Conservation (phyloP, 2,888 invertebrate genomes). For the Antheraea yamamai region DNA sequence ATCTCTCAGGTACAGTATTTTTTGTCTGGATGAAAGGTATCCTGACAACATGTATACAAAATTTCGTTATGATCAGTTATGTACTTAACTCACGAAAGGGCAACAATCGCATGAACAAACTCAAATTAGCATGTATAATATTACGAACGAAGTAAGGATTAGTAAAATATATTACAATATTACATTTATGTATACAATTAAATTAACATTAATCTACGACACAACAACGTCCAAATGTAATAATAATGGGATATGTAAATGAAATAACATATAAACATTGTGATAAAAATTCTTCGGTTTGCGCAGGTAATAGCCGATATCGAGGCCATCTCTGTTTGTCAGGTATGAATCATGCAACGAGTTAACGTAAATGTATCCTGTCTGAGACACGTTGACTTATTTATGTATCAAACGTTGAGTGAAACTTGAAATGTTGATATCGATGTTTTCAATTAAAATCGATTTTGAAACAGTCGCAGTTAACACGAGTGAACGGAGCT, state of each 20-base stretch:
- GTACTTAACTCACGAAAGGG: no score
- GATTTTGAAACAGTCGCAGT: conserved; percentile 32
- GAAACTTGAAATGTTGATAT: conserved; percentile 26
- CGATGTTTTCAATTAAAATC: conserved; percentile 37
- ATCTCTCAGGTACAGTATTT: no score
- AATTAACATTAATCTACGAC: no score
- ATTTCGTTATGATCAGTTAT: no score
- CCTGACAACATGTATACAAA: no score
- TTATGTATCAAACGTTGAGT: conserved; percentile 23
- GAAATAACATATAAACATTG: conserved; percentile 7
- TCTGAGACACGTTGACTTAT: conserved; percentile 25
- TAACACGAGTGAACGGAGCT: conserved; percentile 32
- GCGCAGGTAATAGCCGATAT: conserved; percentile 28
- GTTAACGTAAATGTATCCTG: conserved; percentile 39
- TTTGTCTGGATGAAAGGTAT: no score
- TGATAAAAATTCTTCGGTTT: not conserved
- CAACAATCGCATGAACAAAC: no score
- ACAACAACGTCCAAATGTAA: no score
- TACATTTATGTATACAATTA: no score
- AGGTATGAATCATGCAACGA: conserved; percentile 56
- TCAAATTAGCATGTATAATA: no score
- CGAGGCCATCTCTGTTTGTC: conserved; percentile 54
- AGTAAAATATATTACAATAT: no score
- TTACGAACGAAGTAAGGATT: no score
- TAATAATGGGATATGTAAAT: not conserved